phyloP scores from a whole-genome alignment of 2,113 vertebrate genomes.

The crab-eating macaque (Macaca fascicularis) region T2T-MFA8v1.1 NC_088385.1:75106001-75106500 shows the following conservation, averaged over 20 bases:
- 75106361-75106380: neutral
- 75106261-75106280: neutral
- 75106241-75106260: slow-evolving; percentile 28
- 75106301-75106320: slow-evolving; percentile 14
- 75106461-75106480: neutral
- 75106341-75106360: neutral
- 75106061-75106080: neutral
- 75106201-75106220: neutral
- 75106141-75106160: neutral
- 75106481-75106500: neutral
- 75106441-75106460: neutral
- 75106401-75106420: neutral
- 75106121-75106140: slow-evolving; percentile 18
- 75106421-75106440: neutral
- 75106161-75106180: slow-evolving; percentile 12
- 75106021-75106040: neutral
- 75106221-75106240: slow-evolving; percentile 40
- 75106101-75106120: neutral
- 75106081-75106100: neutral
- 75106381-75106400: neutral
- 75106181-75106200: neutral
- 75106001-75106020: neutral
- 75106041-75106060: neutral
- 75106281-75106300: slow-evolving; percentile 39
- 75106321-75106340: neutral